These are phyloP conservation scores for Sebastes variabilis DNA, from an alignment of 2,797 vertebrate genomes.

Conservation along the genomic window DNA sequence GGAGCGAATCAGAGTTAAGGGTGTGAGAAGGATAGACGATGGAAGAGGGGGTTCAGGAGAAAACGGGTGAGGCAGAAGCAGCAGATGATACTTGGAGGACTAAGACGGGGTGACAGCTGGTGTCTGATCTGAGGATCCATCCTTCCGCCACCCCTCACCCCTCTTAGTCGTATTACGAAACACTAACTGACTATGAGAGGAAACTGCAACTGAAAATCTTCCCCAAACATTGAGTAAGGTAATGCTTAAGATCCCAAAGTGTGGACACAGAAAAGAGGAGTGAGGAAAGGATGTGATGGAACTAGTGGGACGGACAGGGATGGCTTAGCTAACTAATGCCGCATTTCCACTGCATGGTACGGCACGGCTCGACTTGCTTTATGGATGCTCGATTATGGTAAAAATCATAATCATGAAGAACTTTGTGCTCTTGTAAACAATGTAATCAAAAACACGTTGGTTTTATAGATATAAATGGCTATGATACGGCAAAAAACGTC, in stretches of 20 bases:
- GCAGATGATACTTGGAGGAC: slow-evolving; percentile 53
- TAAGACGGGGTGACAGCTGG: slow-evolving; percentile 77
- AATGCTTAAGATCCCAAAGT: background rate
- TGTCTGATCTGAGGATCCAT: slow-evolving; percentile 82
- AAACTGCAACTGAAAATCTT: slow-evolving; percentile 10
- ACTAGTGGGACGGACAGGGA: background rate
- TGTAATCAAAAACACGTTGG: too few relatives aligned
- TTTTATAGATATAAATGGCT: too few relatives aligned
- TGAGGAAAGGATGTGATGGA: background rate
- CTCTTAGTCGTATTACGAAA: slow-evolving; percentile 61
- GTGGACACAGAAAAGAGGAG: background rate
- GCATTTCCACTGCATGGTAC: background rate
- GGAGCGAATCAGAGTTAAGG: slow-evolving; percentile 16
- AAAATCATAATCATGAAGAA: too few relatives aligned
- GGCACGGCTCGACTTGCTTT: background rate
- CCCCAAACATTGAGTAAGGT: background rate
- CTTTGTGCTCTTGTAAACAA: too few relatives aligned
- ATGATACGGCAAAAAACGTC: too few relatives aligned
- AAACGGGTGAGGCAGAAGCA: slow-evolving; percentile 46
- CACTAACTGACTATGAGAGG: slow-evolving; percentile 51
- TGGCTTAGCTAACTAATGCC: background rate
- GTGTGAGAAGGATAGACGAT: slow-evolving; percentile 13
- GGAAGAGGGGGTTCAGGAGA: slow-evolving; percentile 32
- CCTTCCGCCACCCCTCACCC: slow-evolving; percentile 45
- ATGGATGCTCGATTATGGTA: too few relatives aligned